phyloP scores from a whole-genome alignment of 2,797 vertebrate genomes.

The Buphagus erythrorhynchus region DNA sequence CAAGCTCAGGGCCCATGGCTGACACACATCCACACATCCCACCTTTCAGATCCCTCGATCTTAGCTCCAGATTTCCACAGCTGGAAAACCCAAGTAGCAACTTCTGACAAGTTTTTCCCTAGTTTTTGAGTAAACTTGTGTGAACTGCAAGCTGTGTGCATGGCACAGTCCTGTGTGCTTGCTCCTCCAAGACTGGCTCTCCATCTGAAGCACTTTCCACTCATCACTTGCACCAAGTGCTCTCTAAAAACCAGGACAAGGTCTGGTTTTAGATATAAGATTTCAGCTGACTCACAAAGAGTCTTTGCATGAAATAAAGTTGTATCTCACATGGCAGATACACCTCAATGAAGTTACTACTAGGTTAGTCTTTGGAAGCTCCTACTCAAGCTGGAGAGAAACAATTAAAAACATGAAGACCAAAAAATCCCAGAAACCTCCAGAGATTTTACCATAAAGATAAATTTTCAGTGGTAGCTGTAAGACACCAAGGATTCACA shows the following conservation, averaged over 20 bases:
- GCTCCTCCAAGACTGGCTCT: background rate
- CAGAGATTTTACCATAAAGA: conserved; percentile 50
- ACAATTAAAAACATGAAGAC: conserved; percentile 79
- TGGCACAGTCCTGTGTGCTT: background rate
- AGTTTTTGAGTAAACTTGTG: background rate
- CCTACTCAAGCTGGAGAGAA: background rate
- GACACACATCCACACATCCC: background rate
- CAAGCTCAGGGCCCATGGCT: background rate
- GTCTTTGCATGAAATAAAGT: background rate
- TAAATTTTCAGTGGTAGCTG: conserved; percentile 48
- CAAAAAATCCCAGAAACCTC: conserved; percentile 59
- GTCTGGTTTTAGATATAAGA: background rate
- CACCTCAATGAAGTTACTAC: background rate
- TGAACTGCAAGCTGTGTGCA: background rate
- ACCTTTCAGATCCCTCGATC: background rate
- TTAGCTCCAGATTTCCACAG: background rate
- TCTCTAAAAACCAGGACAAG: background rate
- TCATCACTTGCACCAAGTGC: background rate
- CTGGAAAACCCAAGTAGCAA: background rate
- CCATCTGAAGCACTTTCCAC: background rate
- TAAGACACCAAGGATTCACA: background rate
- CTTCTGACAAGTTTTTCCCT: background rate
- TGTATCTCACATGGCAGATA: background rate
- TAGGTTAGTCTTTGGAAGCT: background rate
- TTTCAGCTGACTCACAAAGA: background rate